phyloP scores from a whole-genome alignment of 1,140 invertebrate species.

The Alviniconcha marisindica region DNA sequence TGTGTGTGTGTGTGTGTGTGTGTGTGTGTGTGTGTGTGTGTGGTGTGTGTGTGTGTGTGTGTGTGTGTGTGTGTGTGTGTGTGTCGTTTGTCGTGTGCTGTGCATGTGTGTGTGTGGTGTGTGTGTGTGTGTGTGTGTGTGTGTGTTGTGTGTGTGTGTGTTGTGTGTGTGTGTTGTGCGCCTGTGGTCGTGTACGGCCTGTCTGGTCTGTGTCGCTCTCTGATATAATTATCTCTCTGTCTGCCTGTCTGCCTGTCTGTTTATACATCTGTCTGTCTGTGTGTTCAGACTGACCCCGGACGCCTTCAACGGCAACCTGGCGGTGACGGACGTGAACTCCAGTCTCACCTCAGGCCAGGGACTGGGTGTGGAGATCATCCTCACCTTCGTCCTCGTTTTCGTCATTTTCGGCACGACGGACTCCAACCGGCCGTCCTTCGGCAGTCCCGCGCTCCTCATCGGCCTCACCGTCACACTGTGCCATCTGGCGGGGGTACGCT shows the following conservation, averaged over 20 bases:
- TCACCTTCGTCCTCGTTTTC: slow-evolving; percentile 84
- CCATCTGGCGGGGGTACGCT: slow-evolving; percentile 89
- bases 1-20: too few relatives aligned
- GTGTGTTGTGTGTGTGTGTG: too few relatives aligned
- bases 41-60: too few relatives aligned
- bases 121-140: too few relatives aligned
- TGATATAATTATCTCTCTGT: too few relatives aligned
- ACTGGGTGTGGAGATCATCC: slow-evolving; percentile 81
- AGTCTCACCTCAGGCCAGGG: slow-evolving; percentile 83
- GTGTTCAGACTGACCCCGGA: not conserved
- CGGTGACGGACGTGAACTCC: slow-evolving; percentile 46
- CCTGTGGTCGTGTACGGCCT: too few relatives aligned
- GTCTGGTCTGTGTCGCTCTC: too few relatives aligned
- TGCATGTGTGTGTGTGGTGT: too few relatives aligned
- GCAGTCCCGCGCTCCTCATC: slow-evolving; percentile 90
- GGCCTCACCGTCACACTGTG: slow-evolving; percentile 86
- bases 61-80: too few relatives aligned
- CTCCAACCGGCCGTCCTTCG: slow-evolving; percentile 84
- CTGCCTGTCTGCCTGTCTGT: not conserved
- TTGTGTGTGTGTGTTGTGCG: too few relatives aligned
- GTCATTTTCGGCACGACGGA: slow-evolving; percentile 92
- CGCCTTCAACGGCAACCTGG: slow-evolving; percentile 46
- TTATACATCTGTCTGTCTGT: not conserved
- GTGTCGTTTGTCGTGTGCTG: too few relatives aligned
- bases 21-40: too few relatives aligned